Conservation (phyloP, 2,888 invertebrate genomes). For the Drosophila acutilabella region DNA sequence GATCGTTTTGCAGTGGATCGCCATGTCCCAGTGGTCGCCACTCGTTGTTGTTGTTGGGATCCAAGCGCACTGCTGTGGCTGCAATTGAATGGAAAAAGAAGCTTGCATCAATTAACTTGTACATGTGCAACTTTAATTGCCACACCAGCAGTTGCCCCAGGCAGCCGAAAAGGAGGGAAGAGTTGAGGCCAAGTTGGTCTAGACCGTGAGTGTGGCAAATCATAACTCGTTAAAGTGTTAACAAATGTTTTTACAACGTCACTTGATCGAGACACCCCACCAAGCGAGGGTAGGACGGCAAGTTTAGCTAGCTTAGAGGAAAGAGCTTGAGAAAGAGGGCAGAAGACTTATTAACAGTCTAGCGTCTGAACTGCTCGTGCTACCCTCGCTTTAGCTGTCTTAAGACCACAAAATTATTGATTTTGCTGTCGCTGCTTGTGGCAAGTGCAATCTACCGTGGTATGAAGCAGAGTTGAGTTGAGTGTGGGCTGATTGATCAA, state of each 20-base stretch:
- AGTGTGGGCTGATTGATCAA: constrained; percentile 35
- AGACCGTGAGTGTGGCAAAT: constrained; percentile 43
- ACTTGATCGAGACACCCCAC: constrained; percentile 23
- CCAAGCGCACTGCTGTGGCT: constrained; percentile 89
- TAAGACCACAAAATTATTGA: constrained; percentile 38
- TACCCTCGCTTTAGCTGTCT: constrained; percentile 17
- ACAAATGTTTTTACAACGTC: constrained; percentile 79
- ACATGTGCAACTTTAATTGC: constrained; percentile 67
- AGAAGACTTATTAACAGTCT: too few relatives aligned
- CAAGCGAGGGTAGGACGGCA: constrained; percentile 7
- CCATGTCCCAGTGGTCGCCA: constrained; percentile 94
- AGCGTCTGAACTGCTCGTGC: background rate
- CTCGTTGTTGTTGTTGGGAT: constrained; percentile 89
- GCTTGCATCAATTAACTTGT: constrained; percentile 39
- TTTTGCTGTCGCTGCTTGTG: constrained; percentile 31
- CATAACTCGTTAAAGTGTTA: constrained; percentile 83
- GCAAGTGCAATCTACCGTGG: constrained; percentile 2
- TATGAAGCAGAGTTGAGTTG: constrained; percentile 15
- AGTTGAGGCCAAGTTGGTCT: background rate
- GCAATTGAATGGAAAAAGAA: constrained; percentile 23
- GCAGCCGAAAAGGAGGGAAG: too few relatives aligned
- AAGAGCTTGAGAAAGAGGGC: too few relatives aligned
- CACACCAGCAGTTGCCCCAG: constrained; percentile 30
- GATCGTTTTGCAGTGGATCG: constrained; percentile 93
- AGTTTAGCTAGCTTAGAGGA: too few relatives aligned